Base-by-base conservation (phyloP, 2,797 vertebrate species). In the Sphaeramia orbicularis region DNA sequence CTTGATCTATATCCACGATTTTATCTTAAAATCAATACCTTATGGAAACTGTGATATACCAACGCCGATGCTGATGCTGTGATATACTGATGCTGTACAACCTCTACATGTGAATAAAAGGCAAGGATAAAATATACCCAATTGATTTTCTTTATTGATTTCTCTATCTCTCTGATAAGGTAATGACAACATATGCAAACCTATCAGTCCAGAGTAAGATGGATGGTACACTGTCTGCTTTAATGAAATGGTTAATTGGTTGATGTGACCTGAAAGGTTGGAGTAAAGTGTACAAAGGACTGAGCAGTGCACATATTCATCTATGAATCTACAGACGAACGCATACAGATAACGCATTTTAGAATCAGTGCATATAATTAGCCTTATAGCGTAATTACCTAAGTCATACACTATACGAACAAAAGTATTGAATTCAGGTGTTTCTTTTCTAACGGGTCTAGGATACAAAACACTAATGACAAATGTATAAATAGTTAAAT, bases 11-110 rank as follows among this genome's bases (percentile, higher is more conserved):
- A 93, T 74, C 88, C 88, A 86, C 94, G 92, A 96, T 95, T 96
- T 95, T 90, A 95, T 96, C 93, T 93, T 91, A 93, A 95, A 95
- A 96, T 96, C 95, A 94, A 96, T 94, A 91, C 91, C 93, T 94
- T 93, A 94, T 92, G 93, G 93, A 91, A 91, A 82, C 84, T 87
- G 87, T 90, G 91, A 93, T 93, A 91, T 91, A 92, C 74, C 91
- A 89, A 88, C 86, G 90, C 90, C n/a, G n/a, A n/a, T n/a, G n/a
- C n/a, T n/a, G n/a, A n/a, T n/a, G n/a, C n/a, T n/a, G n/a, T n/a
- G n/a, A n/a, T n/a, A n/a, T n/a, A n/a, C n/a, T n/a, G n/a, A n/a
- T n/a, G n/a, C 51, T 21, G 24, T 69, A 80, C 85, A 92, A 91
- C 87, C 92, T 94, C 94, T 94, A 94, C 93, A 91, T 87, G 92